Evolutionary conservation across 2,113 vertebrate species (phyloP), one percentile per base, ranked within the genome.

Genomic region (Oreotrochilus melanogaster): DNA sequence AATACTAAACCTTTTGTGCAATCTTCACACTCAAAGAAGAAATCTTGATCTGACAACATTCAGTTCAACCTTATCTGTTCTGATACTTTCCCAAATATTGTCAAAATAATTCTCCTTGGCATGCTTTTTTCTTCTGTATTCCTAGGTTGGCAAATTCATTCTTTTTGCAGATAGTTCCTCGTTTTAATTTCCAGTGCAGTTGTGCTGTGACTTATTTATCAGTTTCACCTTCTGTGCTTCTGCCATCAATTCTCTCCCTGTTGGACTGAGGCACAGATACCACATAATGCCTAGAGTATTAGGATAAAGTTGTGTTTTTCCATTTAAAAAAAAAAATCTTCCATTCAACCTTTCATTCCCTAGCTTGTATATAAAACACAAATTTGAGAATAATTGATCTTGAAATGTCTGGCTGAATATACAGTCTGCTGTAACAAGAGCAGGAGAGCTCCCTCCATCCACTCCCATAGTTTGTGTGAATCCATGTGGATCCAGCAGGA

Each of bases 321-420:
- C 42, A 78, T 64, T 69, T 22, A 3, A 61, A 61, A 39, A 39
- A 70, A 37, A 47, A 50, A 64, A 25, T 22, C 6, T 64, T 48
- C 69, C 13, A 33, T 80, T 78, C n/a, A 54, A 1, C 37, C 48
- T 88, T 88, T 62, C 53, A 83, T 88, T 92, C 62, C 64, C 58
- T 72, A 60, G 43, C 33, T 91, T 51, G 30, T 79, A 30, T 39
- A 42, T 61, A 89, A 89, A 95, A 91, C 45, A 70, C 80, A 84
- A 47, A 81, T 81, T 93, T 96, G 92, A 96, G 74, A 87, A 87
- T 91, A 96, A 96, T 91, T 89, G 42, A 53, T 93, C 61, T 87
- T 94, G 89, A 94, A 96, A 58, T 64, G 65, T 91, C 86, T 92
- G 85, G 74, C 90, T 72, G 66, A 88, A 72, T 24, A 43, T 72